Evolutionary conservation across 2,888 invertebrate species (phyloP).

Genomic region (Oscheius sp.): DNA sequence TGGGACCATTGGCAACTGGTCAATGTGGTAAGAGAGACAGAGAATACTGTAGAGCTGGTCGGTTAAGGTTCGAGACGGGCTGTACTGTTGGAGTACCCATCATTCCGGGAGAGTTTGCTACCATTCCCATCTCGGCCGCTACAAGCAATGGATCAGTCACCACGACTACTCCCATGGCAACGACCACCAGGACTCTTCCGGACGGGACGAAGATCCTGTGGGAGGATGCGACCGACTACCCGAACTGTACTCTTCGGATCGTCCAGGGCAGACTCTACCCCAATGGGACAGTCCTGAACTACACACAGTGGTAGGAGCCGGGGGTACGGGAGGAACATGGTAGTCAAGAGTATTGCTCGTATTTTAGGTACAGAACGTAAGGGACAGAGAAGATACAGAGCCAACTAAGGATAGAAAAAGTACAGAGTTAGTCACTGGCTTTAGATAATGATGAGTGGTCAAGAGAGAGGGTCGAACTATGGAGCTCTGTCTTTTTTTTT

Average conservation of each 20-base stretch:
- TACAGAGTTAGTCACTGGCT: too few species aligned
- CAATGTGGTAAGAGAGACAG: constrained; percentile 3
- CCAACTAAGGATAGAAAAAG: too few species aligned
- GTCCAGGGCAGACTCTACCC: neutral
- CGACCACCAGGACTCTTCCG: constrained; percentile 15
- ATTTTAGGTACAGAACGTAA: too few species aligned
- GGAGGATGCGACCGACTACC: neutral
- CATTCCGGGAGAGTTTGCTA: constrained; percentile 4
- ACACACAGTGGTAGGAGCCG: neutral
- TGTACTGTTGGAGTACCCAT: neutral
- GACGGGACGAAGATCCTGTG: constrained; percentile 15
- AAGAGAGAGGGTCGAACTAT: too few species aligned
- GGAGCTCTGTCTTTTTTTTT: too few species aligned
- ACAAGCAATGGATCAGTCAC: neutral
- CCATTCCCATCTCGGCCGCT: neutral
- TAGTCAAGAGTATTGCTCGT: too few species aligned
- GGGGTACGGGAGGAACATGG: too few species aligned
- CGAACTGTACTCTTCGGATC: constrained; percentile 6
- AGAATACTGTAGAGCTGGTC: neutral
- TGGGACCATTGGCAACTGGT: neutral
- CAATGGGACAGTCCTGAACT: neutral
- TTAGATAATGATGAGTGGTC: too few species aligned
- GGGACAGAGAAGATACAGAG: too few species aligned
- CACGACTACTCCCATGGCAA: neutral
- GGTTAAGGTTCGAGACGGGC: constrained; percentile 3